Percentiles rank a stretch among this genome's conserved stretches.
These are phyloP conservation scores for Temnothorax ravouxi DNA, from an alignment of 2,888 invertebrate genomes.

Conservation along the genomic window DNA sequence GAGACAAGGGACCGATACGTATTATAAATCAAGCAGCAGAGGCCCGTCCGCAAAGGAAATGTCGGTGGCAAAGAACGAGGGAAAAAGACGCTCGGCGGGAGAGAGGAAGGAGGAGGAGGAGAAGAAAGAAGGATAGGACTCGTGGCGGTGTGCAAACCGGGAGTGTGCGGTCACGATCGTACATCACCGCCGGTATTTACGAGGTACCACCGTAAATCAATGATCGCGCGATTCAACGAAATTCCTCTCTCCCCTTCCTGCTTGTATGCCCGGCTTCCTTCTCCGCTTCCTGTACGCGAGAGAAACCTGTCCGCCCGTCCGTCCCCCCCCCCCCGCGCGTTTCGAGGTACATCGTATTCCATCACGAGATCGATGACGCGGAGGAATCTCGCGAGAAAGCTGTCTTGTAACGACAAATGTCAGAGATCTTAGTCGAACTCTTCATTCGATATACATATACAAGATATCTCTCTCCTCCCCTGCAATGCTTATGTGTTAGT, in stretches of 20 bases:
- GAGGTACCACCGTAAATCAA: conserved; percentile 81
- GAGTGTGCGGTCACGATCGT: conserved; percentile 73
- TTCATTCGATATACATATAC: neutral
- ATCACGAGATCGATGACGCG: conserved; percentile 62
- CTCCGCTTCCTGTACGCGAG: conserved; percentile 70
- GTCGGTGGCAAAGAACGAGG: conserved; percentile 71
- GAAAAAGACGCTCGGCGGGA: conserved; percentile 64
- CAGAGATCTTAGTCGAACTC: conserved; percentile 18
- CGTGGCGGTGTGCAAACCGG: conserved; percentile 39
- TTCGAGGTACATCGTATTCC: conserved; percentile 58
- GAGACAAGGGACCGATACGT: conserved; percentile 74
- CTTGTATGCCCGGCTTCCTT: conserved; percentile 68
- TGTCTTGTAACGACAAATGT: conserved; percentile 29
- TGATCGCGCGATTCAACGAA: conserved; percentile 79
- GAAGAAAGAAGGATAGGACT: conserved; percentile 33
- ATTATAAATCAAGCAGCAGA: conserved; percentile 80
- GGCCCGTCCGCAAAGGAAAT: conserved; percentile 75
- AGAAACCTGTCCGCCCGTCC: conserved; percentile 55
- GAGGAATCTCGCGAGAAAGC: conserved; percentile 69
- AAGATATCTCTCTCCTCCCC: neutral
- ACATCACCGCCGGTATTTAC: conserved; percentile 80
- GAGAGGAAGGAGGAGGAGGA: neutral
- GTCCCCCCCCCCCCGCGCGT: no score
- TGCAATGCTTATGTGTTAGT: neutral
- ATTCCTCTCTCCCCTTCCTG: conserved; percentile 77